Conservation (phyloP, 2,113 vertebrate genomes). For the Vulpes vulpes region DNA sequence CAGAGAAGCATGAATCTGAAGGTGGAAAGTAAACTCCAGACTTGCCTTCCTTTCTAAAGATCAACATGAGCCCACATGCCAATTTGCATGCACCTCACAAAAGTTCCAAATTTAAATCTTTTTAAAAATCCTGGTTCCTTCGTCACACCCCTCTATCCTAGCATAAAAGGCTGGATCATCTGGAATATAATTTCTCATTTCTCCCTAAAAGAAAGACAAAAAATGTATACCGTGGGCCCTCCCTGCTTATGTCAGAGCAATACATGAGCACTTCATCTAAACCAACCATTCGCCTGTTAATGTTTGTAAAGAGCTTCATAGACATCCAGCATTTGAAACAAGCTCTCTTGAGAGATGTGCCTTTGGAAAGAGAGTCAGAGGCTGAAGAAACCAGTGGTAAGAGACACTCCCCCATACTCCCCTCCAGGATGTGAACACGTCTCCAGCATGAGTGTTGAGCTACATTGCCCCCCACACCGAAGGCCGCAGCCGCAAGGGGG, state of each 20-base stretch:
- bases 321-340: conserved; percentile 65
- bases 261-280: conserved; percentile 79
- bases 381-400: conserved; percentile 17
- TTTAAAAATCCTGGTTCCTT: conserved; percentile 44
- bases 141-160: background rate
- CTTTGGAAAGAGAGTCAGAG: conserved; percentile 73
- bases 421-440: background rate
- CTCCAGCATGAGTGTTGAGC: background rate
- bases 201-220: conserved; percentile 72
- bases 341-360: conserved; percentile 68
- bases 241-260: conserved; percentile 60
- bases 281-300: conserved; percentile 78
- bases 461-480: background rate
- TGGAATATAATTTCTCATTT: conserved; percentile 74
- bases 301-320: conserved; percentile 65
- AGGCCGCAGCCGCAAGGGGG: background rate
- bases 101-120: conserved; percentile 31
- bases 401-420: conserved; percentile 46
- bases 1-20: background rate
- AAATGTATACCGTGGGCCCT: conserved; percentile 77
- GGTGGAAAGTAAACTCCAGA: background rate
- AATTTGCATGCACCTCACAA: background rate
- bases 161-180: conserved; percentile 68
- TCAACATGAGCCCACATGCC: background rate
- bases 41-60: background rate